Conservation (phyloP, 2,797 vertebrate species). For the Cyprinodon diabolis region DNA sequence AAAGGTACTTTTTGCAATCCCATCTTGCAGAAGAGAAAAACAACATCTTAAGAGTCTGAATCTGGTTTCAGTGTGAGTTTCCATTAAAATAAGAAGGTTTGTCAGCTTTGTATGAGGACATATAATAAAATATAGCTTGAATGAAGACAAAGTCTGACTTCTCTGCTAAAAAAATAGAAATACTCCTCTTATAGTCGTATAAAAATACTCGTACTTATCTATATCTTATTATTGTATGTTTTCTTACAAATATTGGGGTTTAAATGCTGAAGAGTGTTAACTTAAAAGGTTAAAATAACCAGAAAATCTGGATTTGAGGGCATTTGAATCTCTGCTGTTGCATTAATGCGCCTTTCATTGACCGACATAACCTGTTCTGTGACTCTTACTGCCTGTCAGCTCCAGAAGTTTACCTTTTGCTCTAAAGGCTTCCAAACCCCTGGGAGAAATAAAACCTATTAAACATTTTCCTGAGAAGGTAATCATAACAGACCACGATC, state of each 20-base stretch:
- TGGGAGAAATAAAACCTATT: neutral
- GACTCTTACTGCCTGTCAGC: neutral
- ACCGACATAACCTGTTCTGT: neutral
- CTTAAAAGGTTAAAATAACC: neutral
- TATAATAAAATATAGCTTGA: too few relatives aligned
- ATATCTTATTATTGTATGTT: neutral
- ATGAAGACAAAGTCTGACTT: neutral
- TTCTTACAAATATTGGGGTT: neutral
- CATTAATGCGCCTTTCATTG: neutral
- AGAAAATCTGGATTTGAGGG: neutral
- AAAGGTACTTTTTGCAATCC: neutral
- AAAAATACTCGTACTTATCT: too few relatives aligned
- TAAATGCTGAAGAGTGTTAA: neutral
- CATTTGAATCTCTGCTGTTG: neutral
- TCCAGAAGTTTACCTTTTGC: neutral
- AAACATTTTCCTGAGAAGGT: neutral
- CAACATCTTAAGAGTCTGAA: neutral
- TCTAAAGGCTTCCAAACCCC: neutral
- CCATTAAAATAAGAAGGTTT: neutral
- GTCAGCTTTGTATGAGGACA: neutral
- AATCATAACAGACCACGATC: neutral
- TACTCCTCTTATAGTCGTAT: too few relatives aligned
- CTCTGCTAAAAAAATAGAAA: neutral
- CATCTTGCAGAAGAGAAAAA: neutral
- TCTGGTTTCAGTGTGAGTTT: neutral